phyloP scores from a whole-genome alignment of 2,888 invertebrate species.

The Lepidochrysops patricia region DNA sequence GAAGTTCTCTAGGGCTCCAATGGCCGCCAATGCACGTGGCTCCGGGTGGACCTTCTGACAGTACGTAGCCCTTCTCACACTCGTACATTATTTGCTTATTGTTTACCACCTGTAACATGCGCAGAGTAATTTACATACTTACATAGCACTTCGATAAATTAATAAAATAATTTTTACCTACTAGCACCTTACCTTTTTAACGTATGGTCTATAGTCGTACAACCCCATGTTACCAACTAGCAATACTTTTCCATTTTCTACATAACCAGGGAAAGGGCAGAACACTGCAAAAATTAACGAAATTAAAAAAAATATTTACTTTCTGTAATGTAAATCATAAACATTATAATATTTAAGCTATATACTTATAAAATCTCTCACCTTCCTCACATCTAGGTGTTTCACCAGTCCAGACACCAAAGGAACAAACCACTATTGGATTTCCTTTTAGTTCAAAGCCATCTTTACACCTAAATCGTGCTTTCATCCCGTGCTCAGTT shows the following conservation, averaged over 20 bases:
- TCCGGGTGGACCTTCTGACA: slow-evolving; percentile 91
- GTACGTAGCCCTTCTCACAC: slow-evolving; percentile 91
- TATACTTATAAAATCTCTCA: too few species aligned
- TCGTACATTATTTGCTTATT: slow-evolving; percentile 97
- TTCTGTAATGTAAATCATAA: too few species aligned
- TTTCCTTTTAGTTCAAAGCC: slow-evolving; percentile 89
- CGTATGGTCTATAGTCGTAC: slow-evolving; percentile 95
- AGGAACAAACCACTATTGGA: slow-evolving; percentile 89
- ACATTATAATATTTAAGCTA: too few species aligned
- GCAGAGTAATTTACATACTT: too few species aligned
- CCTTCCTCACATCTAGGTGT: slow-evolving; percentile 89
- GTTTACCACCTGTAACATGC: slow-evolving; percentile 76
- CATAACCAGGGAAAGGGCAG: slow-evolving; percentile 93
- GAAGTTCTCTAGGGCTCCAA: slow-evolving; percentile 93
- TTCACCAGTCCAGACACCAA: slow-evolving; percentile 95
- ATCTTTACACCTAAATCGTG: slow-evolving; percentile 93
- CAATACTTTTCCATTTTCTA: slow-evolving; percentile 91
- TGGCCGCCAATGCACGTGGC: slow-evolving; percentile 95
- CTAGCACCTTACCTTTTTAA: slow-evolving; percentile 84
- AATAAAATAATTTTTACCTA: too few species aligned
- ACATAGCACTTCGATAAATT: too few species aligned
- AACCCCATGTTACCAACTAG: slow-evolving; percentile 96
- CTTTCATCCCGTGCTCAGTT: slow-evolving; percentile 97
- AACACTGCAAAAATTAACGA: slow-evolving; percentile 77
- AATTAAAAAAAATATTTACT: neutral